Evolutionary conservation across 2,888 invertebrate genomes (phyloP), one percentile per base, ranked within the genome.

Genomic region (Tiphia femorata): DNA sequence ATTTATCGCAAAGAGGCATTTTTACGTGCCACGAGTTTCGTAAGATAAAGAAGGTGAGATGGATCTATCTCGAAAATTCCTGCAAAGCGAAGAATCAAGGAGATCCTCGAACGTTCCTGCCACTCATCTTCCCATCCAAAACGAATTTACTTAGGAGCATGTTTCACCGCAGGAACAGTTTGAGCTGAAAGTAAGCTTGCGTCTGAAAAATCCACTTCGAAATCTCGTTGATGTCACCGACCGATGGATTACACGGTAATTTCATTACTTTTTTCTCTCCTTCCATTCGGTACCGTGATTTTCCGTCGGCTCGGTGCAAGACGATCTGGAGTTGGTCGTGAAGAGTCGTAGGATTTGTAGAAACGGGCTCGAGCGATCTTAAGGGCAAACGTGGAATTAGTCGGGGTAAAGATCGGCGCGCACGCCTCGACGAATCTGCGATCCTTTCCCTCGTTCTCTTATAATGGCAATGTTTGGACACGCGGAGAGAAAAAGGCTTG

Each of bases 391-490:
- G 43, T 46, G 48, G 46, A 40, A 23, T 48, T 55, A 52, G 49
- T 48, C 47, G 42, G 44, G 48, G 47, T 64, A 52, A 50, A 58
- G 58, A 54, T 43, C 38, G 25, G 41, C 42, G n/a, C n/a, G 54
- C 54, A 47, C 52, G 64, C 63, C 29, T 58, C 54, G 47, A 10
- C 59, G 55, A 50, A 23, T 52, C 49, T 43, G 23, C n/a, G n/a
- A 14, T 54, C 46, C 16, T 44, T 43, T 61, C n/a, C 51, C 35
- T 29, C 29, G 25, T 37, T 51, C 54, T 42, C 52, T 43, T 56
- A 69, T 65, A 76, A 75, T 76, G 55, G 61, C 67, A 38, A 70
- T 76, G 70, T 76, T 76, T 76, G 74, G 71, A 76, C 70, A 75
- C 64, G 57, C 63, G 42, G 42, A n/a, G 49, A 58, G 58, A 49